Conservation (phyloP, 2,113 vertebrate species). For the Xiphias gladius region DNA sequence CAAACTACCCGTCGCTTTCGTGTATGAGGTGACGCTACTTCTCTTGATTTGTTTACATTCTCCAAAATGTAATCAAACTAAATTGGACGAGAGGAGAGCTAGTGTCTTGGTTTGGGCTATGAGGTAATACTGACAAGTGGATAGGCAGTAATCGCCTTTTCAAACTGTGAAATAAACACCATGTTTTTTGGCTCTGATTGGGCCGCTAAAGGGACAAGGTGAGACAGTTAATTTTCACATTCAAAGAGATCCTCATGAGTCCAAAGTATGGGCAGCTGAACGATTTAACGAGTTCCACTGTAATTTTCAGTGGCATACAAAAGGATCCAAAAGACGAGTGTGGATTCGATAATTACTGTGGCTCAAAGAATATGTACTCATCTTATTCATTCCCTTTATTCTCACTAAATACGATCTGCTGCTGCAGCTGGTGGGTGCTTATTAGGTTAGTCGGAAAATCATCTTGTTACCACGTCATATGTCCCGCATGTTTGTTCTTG, state of each 20-base stretch:
- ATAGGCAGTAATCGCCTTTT: not conserved
- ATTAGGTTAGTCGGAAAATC: not conserved
- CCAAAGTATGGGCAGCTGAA: constrained; percentile 18
- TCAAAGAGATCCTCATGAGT: constrained; percentile 34
- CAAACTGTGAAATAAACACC: constrained; percentile 18
- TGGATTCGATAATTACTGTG: constrained; percentile 10
- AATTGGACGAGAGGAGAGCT: constrained; percentile 22
- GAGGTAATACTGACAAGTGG: not conserved
- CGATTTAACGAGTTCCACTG: constrained; percentile 17
- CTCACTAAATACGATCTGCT: not conserved
- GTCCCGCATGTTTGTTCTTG: not conserved
- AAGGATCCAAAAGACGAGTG: constrained; percentile 9
- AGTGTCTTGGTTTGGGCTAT: not conserved
- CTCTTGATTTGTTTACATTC: constrained; percentile 66
- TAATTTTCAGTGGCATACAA: not conserved
- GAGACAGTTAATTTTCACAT: constrained; percentile 31
- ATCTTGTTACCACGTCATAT: not conserved
- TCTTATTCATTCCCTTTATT: constrained; percentile 3
- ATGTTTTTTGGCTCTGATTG: constrained; percentile 22
- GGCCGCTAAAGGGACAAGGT: constrained; percentile 11
- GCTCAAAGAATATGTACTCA: constrained; percentile 6
- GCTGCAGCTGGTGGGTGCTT: not conserved
- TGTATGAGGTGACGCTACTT: constrained; percentile 45
- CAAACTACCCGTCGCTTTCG: constrained; percentile 42
- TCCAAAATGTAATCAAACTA: constrained; percentile 53